These are phyloP conservation scores for Drosophila anceps DNA, from an alignment of 2,888 invertebrate genomes.

Conservation along the genomic window DNA sequence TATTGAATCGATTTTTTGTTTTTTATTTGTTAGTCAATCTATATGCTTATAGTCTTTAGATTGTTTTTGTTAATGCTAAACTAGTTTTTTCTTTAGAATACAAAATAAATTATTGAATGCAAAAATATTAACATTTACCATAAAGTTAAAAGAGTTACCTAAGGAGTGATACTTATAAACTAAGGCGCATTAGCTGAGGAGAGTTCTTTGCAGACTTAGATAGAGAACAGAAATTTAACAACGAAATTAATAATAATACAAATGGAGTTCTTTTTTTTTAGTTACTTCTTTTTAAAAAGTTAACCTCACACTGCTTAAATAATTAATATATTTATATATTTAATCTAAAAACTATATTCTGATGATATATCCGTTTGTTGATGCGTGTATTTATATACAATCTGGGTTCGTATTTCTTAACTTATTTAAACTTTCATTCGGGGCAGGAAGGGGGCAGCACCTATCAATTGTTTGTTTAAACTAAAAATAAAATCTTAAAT, in stretches of 20 bases:
- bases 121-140: conserved; percentile 70
- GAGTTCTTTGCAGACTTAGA: conserved; percentile 54
- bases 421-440: conserved; percentile 16
- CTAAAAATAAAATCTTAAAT: conserved; percentile 14
- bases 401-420: conserved; percentile 38
- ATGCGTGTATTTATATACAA: conserved; percentile 47
- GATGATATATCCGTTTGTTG: conserved; percentile 39
- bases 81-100: conserved; percentile 59
- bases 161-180: conserved; percentile 46
- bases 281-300: conserved; percentile 38
- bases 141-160: conserved; percentile 48
- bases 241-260: conserved; percentile 61
- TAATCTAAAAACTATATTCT: conserved; percentile 38
- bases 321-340: conserved; percentile 12
- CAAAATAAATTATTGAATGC: conserved; percentile 79
- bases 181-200: conserved; percentile 45
- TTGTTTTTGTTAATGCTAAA: conserved; percentile 52
- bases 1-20: conserved; percentile 64
- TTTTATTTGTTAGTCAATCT: conserved; percentile 75
- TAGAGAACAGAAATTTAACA: conserved; percentile 54
- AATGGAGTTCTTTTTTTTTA: conserved; percentile 24
- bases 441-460: conserved; percentile 35
- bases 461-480: conserved; percentile 17
- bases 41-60: conserved; percentile 76
- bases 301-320: conserved; percentile 41